Evolutionary conservation across 1,140 invertebrate species (phyloP), one percentile per base, ranked within the genome.

Genomic region (Kradibia gibbosae): DNA sequence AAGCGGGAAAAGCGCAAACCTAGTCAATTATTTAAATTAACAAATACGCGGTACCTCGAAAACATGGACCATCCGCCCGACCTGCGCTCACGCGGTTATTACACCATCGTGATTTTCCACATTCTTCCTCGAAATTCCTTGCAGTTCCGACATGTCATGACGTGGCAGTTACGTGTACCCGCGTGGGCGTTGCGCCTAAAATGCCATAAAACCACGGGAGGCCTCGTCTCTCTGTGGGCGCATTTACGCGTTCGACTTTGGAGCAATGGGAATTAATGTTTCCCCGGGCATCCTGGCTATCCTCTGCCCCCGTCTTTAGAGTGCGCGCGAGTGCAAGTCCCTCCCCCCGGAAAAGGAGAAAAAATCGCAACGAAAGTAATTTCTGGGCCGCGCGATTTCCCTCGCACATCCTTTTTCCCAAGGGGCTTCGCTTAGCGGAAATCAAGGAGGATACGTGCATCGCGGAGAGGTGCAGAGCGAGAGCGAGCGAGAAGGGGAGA

Each of bases 201-300:
- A 67, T 50, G 42, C 42, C 28, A 10, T 67, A n/a, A 67, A 67
- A 31, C 42, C 57, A 78, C 53, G 39, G 55, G 75, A 42, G 17
- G 3, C 4, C 13, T 74, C 31, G 20, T 39, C 36, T 31, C 31
- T 15, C 25, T 15, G 34, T 45, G 25, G 22, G 48, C 22, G 48
- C 4, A 53, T 53, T 53, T 67, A 65, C 17, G 20, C 39, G 39
- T 62, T 50, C 31, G 45, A 74, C 39, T 65, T 62, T 34, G 34
- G 42, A 53, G 22, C 55, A 62, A 75, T 79, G n/a, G 72, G 77
- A 82, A 83, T 82, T 76, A 81, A 84, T 84, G 77, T 81, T 48
- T 73, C 70, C 31, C 25, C 2, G 3, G 22, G 0, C 22, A 17
- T 53, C 71, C 76, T 55, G 71, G 34, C 67, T 50, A n/a, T 55